Evolutionary conservation across 2,113 vertebrate species (phyloP).

Genomic region (Synodontis membranacea): DNA sequence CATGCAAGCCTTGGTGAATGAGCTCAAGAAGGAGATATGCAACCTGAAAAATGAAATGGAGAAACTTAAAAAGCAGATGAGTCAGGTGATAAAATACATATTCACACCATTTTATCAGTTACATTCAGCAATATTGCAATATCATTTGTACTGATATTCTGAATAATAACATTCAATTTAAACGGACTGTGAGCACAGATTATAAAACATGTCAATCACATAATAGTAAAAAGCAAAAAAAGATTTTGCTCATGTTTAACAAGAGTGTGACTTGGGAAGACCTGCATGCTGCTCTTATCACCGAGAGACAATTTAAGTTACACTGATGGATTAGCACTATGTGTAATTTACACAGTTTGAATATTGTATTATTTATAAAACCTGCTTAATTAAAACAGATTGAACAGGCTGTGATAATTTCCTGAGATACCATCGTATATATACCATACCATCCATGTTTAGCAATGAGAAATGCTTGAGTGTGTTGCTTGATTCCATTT

Average conservation of each 20-base stretch:
- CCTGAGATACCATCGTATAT: not conserved
- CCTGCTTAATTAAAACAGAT: not conserved
- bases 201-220: conserved; percentile 61
- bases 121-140: not conserved
- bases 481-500: not conserved
- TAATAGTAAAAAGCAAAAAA: not conserved
- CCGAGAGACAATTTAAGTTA: conserved; percentile 46
- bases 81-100: not conserved
- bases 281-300: conserved; percentile 65
- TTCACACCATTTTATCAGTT: not conserved
- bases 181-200: not conserved
- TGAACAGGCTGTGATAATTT: not conserved
- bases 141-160: not conserved
- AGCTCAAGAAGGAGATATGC: conserved; percentile 55
- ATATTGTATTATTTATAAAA: no score
- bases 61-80: conserved; percentile 48
- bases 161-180: not conserved
- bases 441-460: not conserved
- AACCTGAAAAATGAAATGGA: conserved; percentile 57
- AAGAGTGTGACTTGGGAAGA: conserved; percentile 73
- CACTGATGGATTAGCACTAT: no score
- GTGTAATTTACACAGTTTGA: no score
- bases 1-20: conserved; percentile 63
- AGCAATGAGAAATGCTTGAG: not conserved
- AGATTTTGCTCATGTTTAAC: conserved; percentile 55